phyloP scores from a whole-genome alignment of 2,888 invertebrate species.

The Apodemia hepburni region DNA sequence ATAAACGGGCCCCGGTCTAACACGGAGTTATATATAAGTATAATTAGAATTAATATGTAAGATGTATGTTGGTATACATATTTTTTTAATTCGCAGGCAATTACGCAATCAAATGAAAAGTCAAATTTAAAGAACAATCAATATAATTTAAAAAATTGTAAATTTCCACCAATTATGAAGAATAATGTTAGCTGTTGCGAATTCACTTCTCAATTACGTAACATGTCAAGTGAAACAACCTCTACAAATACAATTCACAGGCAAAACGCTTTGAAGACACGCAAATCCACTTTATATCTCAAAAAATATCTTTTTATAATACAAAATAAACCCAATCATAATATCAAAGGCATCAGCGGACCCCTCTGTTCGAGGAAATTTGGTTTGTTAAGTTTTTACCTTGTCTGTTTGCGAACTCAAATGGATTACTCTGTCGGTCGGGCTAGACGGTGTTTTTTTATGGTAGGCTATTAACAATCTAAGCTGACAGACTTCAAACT shows the following conservation, averaged over 20 bases:
- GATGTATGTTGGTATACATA: no score
- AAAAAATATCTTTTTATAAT: slow-evolving; percentile 40
- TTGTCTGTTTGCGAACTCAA: slow-evolving; percentile 3
- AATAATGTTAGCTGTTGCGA: no score
- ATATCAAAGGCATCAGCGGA: slow-evolving; percentile 39
- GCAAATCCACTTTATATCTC: slow-evolving; percentile 9
- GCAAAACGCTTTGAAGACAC: slow-evolving; percentile 9
- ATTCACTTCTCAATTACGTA: not conserved
- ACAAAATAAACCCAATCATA: slow-evolving; percentile 57
- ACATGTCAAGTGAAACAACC: not conserved
- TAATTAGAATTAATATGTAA: no score
- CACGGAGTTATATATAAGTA: no score
- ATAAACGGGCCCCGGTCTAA: no score
- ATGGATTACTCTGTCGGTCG: slow-evolving; percentile 1
- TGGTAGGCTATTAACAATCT: not conserved
- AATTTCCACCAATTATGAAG: no score
- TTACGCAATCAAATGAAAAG: no score
- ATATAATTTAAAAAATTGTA: no score
- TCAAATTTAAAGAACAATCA: no score
- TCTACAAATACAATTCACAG: slow-evolving; percentile 9
- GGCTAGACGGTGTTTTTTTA: not conserved
- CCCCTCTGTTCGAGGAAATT: slow-evolving; percentile 1
- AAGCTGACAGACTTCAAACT: not conserved
- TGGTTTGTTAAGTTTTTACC: slow-evolving; percentile 1
- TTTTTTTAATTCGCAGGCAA: no score